Evolutionary conservation across 35 echinoderm and acorn worm genomes (phyloP), one percentile per base, ranked within the genome.

Genomic region (Eucidaris tribuloides): DNA sequence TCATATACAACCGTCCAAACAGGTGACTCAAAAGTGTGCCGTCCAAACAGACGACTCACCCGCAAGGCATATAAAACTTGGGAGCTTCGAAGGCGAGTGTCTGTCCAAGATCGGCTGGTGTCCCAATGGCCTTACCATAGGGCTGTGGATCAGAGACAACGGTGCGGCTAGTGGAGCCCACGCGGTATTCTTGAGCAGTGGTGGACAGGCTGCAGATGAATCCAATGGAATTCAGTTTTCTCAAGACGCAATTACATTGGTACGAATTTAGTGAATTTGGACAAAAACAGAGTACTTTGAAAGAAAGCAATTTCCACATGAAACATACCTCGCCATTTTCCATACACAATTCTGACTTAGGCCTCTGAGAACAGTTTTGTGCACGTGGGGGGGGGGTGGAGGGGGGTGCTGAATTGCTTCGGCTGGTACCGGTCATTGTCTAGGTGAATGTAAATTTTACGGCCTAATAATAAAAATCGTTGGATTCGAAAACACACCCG

Each of bases 71-170:
- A 44, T 74, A 3, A 27, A 1, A n/a, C 68, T 74, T 3, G 68
- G 68, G 18, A 74, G 37, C 41, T 74, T 43, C 4, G 68, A 38
- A 24, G 68, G 68, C 15, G 19, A 42, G n/a, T 74, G 68, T 32
- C 22, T 74, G 27, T 74, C 68, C 15, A 74, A 74, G 68, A 74
- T 74, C 5, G 68, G 68, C 68, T 74, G 38, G 38, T 74, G 68
- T 32, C 2, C 9, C 7, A 3, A 74, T n/a, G 68, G 68, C 2
- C 38, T 74, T 33, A 74, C 68, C 19, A 11, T 74, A 13, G 38
- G 35, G 0, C 6, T 74, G 68, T 74, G 68, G 68, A 74, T 74
- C 34, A 74, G 37, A 36, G 35, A 74, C 22, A 5, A 43, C 0
- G 44, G 22, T 40, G 25, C 4, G 7, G 35, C 38, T 7, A 32